These are phyloP conservation scores for Trididemnum clinides DNA, from an alignment of 23 tunicate genomes.

Conservation along the genomic window DNA sequence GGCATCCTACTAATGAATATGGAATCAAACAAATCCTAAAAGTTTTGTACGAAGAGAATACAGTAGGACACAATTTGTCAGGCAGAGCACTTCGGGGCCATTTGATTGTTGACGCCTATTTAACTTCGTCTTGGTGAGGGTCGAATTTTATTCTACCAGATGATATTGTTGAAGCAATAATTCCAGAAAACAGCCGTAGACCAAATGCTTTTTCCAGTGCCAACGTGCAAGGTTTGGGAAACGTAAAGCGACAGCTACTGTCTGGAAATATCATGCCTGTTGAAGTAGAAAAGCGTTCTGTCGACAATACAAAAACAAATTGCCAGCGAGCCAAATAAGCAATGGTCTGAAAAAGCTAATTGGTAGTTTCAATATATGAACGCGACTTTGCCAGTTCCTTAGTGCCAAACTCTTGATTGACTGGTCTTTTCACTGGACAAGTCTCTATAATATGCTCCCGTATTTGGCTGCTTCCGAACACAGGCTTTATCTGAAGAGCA, in stretches of 20 bases:
- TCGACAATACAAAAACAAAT: not conserved
- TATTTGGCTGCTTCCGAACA: conserved; percentile 8
- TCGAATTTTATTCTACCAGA: no score
- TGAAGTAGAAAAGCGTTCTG: not conserved
- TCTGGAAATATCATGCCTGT: not conserved
- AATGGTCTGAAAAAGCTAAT: not conserved
- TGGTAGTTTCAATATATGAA: not conserved
- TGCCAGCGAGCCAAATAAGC: not conserved
- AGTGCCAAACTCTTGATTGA: not conserved
- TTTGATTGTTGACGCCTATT: not conserved
- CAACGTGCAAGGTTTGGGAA: not conserved
- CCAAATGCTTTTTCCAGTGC: not conserved
- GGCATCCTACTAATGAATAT: not conserved
- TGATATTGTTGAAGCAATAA: not conserved
- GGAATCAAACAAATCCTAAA: not conserved
- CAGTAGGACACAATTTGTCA: not conserved
- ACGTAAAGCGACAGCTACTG: not conserved
- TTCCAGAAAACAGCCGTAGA: not conserved
- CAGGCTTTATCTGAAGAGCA: not conserved
- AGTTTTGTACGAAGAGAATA: not conserved
- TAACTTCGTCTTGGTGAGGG: no score
- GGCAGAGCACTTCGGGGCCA: not conserved
- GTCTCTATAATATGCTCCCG: not conserved
- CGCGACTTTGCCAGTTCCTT: not conserved
- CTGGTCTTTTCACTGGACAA: not conserved